phyloP scores from a whole-genome alignment of 1,140 invertebrate genomes.

The Temnothorax curvispinosus region DNA sequence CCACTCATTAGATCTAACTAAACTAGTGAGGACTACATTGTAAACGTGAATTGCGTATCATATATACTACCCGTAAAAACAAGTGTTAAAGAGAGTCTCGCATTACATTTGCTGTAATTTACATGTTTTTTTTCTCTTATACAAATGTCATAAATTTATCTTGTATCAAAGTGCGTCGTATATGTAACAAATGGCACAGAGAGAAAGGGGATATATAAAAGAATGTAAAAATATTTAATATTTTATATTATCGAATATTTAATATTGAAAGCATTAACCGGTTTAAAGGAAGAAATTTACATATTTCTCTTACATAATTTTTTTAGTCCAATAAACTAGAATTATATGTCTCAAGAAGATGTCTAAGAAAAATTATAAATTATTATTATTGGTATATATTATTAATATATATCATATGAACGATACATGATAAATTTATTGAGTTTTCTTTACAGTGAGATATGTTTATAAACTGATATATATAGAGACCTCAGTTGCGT shows the following conservation, averaged over 20 bases:
- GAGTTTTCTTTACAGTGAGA: slow-evolving; percentile 48
- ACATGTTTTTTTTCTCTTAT: not conserved
- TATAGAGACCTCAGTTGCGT: slow-evolving; percentile 36
- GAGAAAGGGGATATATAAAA: not conserved
- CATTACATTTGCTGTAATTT: slow-evolving; percentile 1
- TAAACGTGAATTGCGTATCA: slow-evolving; percentile 36
- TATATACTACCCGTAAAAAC: slow-evolving; percentile 41
- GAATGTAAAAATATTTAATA: slow-evolving; percentile 19
- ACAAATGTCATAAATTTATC: slow-evolving; percentile 44
- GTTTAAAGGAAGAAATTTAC: slow-evolving; percentile 32
- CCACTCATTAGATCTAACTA: slow-evolving; percentile 33
- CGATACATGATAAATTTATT: slow-evolving; percentile 56
- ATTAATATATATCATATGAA: slow-evolving; percentile 38
- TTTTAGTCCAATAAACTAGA: not conserved
- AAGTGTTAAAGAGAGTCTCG: slow-evolving; percentile 12
- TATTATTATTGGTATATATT: slow-evolving; percentile 11
- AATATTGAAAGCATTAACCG: not conserved
- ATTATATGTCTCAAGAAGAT: not conserved
- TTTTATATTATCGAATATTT: not conserved
- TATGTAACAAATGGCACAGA: slow-evolving; percentile 18
- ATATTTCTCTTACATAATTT: slow-evolving; percentile 9
- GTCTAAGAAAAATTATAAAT: slow-evolving; percentile 20
- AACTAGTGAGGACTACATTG: slow-evolving; percentile 30
- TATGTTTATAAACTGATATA: slow-evolving; percentile 45
- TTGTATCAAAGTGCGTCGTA: slow-evolving; percentile 24